Percentiles rank a stretch among this genome's conserved stretches.
These are phyloP conservation scores for Baccha elongata DNA, from an alignment of 2,888 invertebrate species.

Conservation along the genomic window DNA sequence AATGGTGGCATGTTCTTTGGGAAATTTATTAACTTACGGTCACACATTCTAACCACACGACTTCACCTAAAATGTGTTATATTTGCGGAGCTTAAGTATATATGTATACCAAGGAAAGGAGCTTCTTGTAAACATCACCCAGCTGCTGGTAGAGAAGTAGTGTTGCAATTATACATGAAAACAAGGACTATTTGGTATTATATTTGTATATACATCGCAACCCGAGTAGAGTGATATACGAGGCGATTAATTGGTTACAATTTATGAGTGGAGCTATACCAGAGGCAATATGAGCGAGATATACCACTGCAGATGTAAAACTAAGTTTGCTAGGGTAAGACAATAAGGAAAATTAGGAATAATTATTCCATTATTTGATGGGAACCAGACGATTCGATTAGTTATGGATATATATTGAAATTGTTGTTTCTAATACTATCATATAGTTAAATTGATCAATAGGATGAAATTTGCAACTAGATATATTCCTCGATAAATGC, in stretches of 20 bases:
- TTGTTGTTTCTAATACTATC: background rate
- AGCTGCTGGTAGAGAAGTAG: slow-evolving; percentile 5
- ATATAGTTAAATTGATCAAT: slow-evolving; percentile 8
- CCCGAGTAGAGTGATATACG: slow-evolving; percentile 51
- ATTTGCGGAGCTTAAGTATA: slow-evolving; percentile 25
- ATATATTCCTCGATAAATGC: background rate
- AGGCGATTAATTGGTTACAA: slow-evolving; percentile 65
- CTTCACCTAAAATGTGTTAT: slow-evolving; percentile 55
- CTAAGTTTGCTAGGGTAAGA: background rate
- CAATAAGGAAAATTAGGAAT: slow-evolving; percentile 58
- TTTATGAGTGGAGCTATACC: slow-evolving; percentile 53
- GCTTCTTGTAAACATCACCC: slow-evolving; percentile 8
- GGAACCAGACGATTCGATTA: slow-evolving; percentile 48
- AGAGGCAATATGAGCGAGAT: no score
- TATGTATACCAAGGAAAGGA: background rate
- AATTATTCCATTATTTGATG: slow-evolving; percentile 60
- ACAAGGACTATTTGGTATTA: slow-evolving; percentile 26
- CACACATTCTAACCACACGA: slow-evolving; percentile 66
- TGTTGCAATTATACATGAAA: slow-evolving; percentile 54
- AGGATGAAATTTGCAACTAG: background rate
- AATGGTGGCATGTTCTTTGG: slow-evolving; percentile 33
- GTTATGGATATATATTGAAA: slow-evolving; percentile 10
- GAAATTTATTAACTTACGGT: slow-evolving; percentile 70
- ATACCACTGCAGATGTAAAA: slow-evolving; percentile 5
- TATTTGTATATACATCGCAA: slow-evolving; percentile 28